Evolutionary conservation across 2,797 vertebrate genomes (phyloP), one percentile per base, ranked within the genome.

Genomic region (Sparus aurata): DNA sequence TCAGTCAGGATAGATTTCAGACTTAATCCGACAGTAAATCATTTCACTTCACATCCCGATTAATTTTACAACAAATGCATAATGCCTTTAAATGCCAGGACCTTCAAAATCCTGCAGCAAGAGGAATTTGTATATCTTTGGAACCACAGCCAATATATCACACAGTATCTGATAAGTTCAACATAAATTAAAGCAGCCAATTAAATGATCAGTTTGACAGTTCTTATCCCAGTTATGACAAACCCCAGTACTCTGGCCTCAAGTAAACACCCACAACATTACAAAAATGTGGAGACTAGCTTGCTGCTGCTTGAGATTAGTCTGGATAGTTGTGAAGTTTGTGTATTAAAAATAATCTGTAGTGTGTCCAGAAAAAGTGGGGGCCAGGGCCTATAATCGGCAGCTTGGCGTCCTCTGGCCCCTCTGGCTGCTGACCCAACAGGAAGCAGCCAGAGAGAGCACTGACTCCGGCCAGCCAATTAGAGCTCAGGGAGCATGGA

Each of bases 401-500:
- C 79, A 89, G 80, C 83, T 79, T 81, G 86, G 83, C 82, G 59
- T 87, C 89, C 81, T 82, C 85, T 65, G 60, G 80, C 74, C 84
- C 76, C 87, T 86, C 70, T 88, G 93, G 89, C 86, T 88, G 80
- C 78, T 92, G 92, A 94, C 87, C 91, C 69, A 65, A 80, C 91
- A 93, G 93, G 94, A 95, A 94, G 91, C 89, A 80, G 87, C 75
- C 85, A 52, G 84, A 73, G 70, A 83, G 86, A 73, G 77, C 53
- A 18, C 87, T 68, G 86, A 91, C 87, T 86, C 91, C 27, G 68
- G 73, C 77, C 86, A 66, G 87, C 89, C 92, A 94, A 93, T 92
- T 92, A 94, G 81, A 91, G 79, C 1, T 6, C 27, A 43, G 77
- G 80, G 74, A 92, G 86, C 74, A 46, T 5, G 57, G 83, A 92